Conservation (phyloP, 2,113 vertebrate genomes). For the Isurus oxyrinchus region DNA sequence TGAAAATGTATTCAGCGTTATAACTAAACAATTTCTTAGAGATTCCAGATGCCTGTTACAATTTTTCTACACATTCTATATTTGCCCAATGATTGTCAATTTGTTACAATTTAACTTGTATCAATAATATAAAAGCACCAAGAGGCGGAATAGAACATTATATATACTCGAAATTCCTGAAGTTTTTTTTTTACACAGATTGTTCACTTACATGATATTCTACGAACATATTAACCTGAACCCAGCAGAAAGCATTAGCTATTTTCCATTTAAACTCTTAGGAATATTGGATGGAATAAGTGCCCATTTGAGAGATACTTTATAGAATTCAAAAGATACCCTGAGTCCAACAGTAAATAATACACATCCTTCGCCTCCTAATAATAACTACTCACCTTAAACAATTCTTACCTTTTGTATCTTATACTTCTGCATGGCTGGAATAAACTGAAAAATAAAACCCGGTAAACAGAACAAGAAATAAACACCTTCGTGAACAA, state of each 20-base stretch:
- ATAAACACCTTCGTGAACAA: conserved; percentile 83
- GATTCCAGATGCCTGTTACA: background rate
- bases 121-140: background rate
- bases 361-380: no score
- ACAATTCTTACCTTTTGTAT: conserved; percentile 76
- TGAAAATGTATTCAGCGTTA: background rate
- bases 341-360: background rate
- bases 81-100: background rate
- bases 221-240: background rate
- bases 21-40: background rate
- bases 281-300: background rate
- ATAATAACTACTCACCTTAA: background rate
- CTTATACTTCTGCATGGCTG: conserved; percentile 91
- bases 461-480: conserved; percentile 83
- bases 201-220: background rate
- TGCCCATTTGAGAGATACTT: background rate
- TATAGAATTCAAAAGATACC: background rate
- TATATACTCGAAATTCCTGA: background rate
- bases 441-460: conserved; percentile 92
- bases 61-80: background rate
- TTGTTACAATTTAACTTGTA: background rate
- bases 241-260: background rate
- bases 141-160: background rate
- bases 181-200: background rate
- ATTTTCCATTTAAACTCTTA: background rate